These are phyloP conservation scores for Sebastes hopkinsi DNA, from an alignment of 2,797 vertebrate species.

Conservation along the genomic window DNA sequence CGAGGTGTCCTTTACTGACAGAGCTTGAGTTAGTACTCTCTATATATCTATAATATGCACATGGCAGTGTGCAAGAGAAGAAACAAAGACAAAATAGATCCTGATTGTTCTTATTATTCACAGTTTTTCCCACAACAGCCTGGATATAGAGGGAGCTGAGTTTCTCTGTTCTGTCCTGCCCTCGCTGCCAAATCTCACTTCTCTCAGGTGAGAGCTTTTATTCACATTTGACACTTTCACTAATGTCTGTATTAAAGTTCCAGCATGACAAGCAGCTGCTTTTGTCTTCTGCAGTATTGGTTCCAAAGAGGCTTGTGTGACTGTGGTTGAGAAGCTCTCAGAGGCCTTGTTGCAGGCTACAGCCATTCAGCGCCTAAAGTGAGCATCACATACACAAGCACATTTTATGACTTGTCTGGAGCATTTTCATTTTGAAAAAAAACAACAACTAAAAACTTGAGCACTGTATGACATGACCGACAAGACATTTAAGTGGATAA, in stretches of 20 bases:
- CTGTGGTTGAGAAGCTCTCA: constrained; percentile 34
- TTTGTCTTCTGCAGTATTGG: constrained; percentile 42
- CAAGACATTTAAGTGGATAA: too few species aligned
- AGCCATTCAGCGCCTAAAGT: constrained; percentile 52
- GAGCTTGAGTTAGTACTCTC: constrained; percentile 82
- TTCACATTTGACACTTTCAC: background rate
- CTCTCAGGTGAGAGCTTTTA: constrained; percentile 78
- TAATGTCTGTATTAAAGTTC: background rate
- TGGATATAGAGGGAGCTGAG: constrained; percentile 71
- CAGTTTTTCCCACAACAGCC: constrained; percentile 82
- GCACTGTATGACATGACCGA: background rate
- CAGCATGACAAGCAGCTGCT: background rate
- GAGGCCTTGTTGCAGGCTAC: constrained; percentile 28
- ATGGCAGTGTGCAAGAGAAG: background rate
- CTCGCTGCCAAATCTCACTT: constrained; percentile 77
- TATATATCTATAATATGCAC: background rate
- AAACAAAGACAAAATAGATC: background rate
- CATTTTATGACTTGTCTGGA: background rate
- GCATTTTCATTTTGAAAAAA: background rate
- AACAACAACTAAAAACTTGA: background rate
- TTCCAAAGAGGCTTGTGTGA: constrained; percentile 26
- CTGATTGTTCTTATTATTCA: constrained; percentile 32
- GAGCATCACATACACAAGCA: background rate
- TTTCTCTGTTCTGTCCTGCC: constrained; percentile 76
- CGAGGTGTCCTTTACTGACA: constrained; percentile 74